Evolutionary conservation across 2,113 vertebrate species (phyloP).

Genomic region (Nothocercus nigrocapillus): DNA sequence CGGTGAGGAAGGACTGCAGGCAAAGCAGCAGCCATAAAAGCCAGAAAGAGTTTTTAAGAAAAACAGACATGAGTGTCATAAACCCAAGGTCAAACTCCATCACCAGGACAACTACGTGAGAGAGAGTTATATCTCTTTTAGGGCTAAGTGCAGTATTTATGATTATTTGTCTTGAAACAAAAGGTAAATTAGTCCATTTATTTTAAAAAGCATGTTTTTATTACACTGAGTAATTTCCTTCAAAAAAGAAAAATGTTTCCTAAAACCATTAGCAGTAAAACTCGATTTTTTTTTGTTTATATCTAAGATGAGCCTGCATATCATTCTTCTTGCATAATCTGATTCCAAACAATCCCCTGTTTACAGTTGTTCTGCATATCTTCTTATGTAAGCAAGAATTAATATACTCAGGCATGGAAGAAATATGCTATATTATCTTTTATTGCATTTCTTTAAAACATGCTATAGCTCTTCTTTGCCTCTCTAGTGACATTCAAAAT

Average conservation of each 20-base stretch:
- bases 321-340: conserved; percentile 68
- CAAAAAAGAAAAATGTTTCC: conserved; percentile 67
- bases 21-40: background rate
- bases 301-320: conserved; percentile 39
- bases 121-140: background rate
- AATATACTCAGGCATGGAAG: conserved; percentile 66
- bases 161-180: conserved; percentile 62
- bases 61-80: background rate
- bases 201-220: conserved; percentile 61
- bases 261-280: conserved; percentile 55
- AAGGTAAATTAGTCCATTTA: conserved; percentile 64
- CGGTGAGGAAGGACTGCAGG: background rate
- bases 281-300: background rate
- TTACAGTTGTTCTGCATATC: conserved; percentile 68
- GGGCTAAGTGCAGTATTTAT: conserved; percentile 44
- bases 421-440: conserved; percentile 74
- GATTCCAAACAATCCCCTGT: conserved; percentile 63
- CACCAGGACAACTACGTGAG: background rate
- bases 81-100: conserved; percentile 11
- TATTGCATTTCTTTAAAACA: conserved; percentile 68
- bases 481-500: conserved; percentile 34
- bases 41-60: background rate
- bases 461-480: conserved; percentile 69
- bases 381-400: conserved; percentile 76
- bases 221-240: conserved; percentile 67